phyloP scores from a whole-genome alignment of 2,113 vertebrate genomes.

The Hylia prasina region DNA sequence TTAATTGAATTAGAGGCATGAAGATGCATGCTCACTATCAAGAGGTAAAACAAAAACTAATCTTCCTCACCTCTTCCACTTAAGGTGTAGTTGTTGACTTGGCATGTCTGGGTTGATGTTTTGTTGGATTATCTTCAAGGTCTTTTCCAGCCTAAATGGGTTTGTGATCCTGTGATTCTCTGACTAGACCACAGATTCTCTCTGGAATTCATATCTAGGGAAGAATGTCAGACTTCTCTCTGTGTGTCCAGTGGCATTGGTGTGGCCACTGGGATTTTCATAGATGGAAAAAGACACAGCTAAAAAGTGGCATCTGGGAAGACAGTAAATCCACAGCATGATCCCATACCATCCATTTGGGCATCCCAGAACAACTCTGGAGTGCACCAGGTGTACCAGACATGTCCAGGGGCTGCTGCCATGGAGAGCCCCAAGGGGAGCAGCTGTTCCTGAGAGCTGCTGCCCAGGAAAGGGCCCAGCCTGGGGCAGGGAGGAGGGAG shows the following conservation, averaged over 20 bases:
- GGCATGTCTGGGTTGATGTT: not conserved
- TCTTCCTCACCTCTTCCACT: not conserved
- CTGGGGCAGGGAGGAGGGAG: not conserved
- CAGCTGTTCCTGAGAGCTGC: not conserved
- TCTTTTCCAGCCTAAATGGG: not conserved
- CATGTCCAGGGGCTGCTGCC: accelerated
- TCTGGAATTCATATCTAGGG: accelerated
- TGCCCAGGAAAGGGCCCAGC: not conserved
- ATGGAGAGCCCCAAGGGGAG: not conserved
- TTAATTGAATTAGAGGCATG: constrained; percentile 19
- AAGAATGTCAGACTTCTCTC: not conserved
- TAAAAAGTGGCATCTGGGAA: not conserved
- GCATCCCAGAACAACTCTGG: not conserved
- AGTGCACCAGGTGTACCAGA: accelerated
- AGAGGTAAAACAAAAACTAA: not conserved
- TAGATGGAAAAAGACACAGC: not conserved
- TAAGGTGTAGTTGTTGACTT: not conserved
- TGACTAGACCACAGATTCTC: not conserved
- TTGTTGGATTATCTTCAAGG: not conserved
- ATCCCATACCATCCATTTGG: not conserved
- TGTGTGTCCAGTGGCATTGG: not conserved
- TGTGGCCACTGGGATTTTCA: not conserved
- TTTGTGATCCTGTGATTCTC: not conserved
- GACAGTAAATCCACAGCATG: not conserved
- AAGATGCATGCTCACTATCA: not conserved